Evolutionary conservation across 2,113 vertebrate genomes (phyloP).

Genomic region (Peromyscus polionotus): DNA sequence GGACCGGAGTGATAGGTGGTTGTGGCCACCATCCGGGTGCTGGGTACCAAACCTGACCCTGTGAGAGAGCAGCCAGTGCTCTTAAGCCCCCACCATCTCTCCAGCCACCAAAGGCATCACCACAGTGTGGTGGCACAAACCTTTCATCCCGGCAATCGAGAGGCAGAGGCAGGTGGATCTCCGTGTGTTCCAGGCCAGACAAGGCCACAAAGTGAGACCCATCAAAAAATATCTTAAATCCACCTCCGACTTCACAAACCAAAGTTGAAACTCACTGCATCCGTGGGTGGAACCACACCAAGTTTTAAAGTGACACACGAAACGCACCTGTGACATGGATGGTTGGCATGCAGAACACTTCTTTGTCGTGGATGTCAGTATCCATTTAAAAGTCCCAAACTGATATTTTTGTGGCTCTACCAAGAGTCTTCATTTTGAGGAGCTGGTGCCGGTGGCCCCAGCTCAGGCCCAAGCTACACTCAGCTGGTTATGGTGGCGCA

Average conservation of each 20-base stretch:
- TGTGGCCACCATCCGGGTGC: background rate
- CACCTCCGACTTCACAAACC: background rate
- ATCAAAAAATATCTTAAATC: background rate
- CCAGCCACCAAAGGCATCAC: background rate
- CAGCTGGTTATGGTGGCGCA: no score
- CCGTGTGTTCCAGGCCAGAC: background rate
- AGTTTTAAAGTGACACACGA: background rate
- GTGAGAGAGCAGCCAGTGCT: background rate
- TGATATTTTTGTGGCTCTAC: slow-evolving; percentile 52
- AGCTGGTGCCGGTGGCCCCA: slow-evolving; percentile 35
- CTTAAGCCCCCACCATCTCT: background rate
- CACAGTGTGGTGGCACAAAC: background rate
- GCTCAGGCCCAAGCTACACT: no score
- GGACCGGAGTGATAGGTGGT: background rate
- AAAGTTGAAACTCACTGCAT: background rate
- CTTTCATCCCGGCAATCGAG: background rate
- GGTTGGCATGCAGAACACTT: background rate
- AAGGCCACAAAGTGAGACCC: background rate
- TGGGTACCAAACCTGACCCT: background rate
- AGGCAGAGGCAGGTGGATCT: background rate
- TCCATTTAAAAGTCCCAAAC: background rate
- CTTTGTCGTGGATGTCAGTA: background rate
- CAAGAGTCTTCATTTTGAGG: slow-evolving; percentile 53
- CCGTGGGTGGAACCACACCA: background rate
- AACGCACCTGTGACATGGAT: background rate